Base-by-base conservation (phyloP, 2,797 vertebrate genomes). In the Brotula barbata region DNA sequence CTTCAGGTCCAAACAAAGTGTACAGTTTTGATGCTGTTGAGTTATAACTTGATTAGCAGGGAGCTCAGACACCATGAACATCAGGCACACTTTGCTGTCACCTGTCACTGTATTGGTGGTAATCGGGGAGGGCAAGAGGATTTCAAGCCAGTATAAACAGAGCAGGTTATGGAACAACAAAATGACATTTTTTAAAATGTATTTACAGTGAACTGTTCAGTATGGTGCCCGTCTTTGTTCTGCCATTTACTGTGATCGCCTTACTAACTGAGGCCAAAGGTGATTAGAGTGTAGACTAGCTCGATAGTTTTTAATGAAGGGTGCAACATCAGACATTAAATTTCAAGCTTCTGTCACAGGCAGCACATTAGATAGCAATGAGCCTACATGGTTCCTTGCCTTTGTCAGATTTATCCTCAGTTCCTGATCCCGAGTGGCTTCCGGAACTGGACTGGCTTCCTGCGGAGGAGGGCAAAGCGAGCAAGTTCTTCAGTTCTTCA, bases 361-460 rank as follows among this genome's bases (percentile, higher is more conserved):
- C 31, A 31, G 25, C 15, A 25, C 13, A 15, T 19, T 17, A 36
- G 13, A 36, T 42, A 20, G 36, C 17, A 22, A 33, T 20, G 25
- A 51, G 13, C 36, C 61, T 39, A 46, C 39, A 46, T 5, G 25
- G 13, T 49, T 19, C 37, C 87, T 80, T 89, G 94, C 97, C 96
- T 95, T 97, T 98, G 68, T 98, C 97, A 51, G 94, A 91, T 83
- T 96, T 98, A 65, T 98, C 97, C 74, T 98, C 96, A 2, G 89
- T 89, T 75, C 90, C 95, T 70, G 93, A 91, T 78, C 92, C 92
- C 49, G 93, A 92, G 84, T 95, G 94, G 81, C 89, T 92, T 52
- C 89, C 94, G 41, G 92, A 88, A 84, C 94, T 93, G 73, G 94
- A 92, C 78, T 97, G 96, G 85, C 91, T 94, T 86, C 94, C 93